A percentile compares a stretch with the other conserved stretches of the same genome.
These are phyloP conservation scores for Helicoverpa armigera DNA, from an alignment of 1,140 invertebrate genomes.

Conservation along the genomic window DNA sequence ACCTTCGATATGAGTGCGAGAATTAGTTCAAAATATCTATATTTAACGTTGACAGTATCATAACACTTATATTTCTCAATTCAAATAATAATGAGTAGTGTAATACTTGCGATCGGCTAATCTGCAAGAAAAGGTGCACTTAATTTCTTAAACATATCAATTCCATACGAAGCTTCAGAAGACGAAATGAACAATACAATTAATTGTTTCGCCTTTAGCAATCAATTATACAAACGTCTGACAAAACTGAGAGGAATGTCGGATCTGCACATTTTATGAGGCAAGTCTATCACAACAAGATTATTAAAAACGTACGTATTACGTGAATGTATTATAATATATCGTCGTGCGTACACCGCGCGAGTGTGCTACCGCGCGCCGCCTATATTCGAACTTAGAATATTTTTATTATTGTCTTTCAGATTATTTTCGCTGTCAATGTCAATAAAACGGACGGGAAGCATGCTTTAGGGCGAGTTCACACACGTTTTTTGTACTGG, in stretches of 20 bases:
- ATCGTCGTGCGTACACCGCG: conserved; percentile 49
- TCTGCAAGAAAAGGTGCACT: background rate
- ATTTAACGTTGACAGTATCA: too few species aligned
- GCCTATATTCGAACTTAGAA: conserved; percentile 55
- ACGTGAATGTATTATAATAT: conserved; percentile 57
- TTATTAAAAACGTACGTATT: conserved; percentile 53
- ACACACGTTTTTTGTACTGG: conserved; percentile 40
- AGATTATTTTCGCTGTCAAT: conserved; percentile 70
- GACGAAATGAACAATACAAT: background rate
- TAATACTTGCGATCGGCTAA: background rate
- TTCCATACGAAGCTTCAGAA: too few species aligned
- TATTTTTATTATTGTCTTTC: conserved; percentile 68
- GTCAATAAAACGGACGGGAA: conserved; percentile 58
- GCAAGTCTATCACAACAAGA: conserved; percentile 20
- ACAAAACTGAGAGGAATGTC: conserved; percentile 12
- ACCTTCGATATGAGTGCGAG: conserved; percentile 13
- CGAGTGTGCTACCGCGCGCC: conserved; percentile 48
- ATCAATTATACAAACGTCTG: conserved; percentile 21
- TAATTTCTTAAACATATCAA: background rate
- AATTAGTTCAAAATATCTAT: conserved; percentile 1
- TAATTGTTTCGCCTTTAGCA: background rate
- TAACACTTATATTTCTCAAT: too few species aligned
- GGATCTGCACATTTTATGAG: conserved; percentile 12
- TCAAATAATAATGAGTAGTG: too few species aligned
- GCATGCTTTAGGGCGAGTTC: conserved; percentile 34